Evolutionary conservation across 2,113 vertebrate genomes (phyloP).

Genomic region (Strix aluco): DNA sequence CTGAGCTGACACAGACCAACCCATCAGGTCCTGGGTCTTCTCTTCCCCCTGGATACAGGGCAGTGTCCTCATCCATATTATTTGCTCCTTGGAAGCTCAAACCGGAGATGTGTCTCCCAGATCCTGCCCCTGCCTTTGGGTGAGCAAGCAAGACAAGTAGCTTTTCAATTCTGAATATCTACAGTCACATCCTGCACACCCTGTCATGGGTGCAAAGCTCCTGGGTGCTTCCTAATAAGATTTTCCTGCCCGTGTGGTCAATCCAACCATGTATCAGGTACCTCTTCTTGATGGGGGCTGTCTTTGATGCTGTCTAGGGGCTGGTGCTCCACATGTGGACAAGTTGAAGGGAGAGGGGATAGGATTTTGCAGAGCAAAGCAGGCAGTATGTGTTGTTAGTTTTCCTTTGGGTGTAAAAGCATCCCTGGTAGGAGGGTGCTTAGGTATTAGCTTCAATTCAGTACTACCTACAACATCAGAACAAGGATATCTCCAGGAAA

Average conservation of each 20-base stretch:
- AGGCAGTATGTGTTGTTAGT: not conserved
- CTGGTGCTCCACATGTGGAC: not conserved
- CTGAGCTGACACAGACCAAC: not conserved
- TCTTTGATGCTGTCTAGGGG: not conserved
- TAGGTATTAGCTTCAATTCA: not conserved
- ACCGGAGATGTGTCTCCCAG: rapidly evolving
- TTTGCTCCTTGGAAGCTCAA: not conserved
- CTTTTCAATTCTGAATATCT: not conserved
- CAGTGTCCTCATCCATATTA: rapidly evolving
- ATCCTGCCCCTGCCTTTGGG: not conserved
- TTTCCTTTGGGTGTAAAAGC: not conserved
- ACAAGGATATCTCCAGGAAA: not conserved
- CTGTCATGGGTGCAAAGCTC: not conserved
- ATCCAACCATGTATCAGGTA: not conserved
- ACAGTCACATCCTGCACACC: not conserved
- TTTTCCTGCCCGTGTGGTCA: not conserved
- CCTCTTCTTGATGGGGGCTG: not conserved
- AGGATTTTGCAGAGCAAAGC: not conserved
- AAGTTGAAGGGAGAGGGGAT: not conserved
- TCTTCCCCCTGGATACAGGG: not conserved
- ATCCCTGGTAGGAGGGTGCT: not conserved
- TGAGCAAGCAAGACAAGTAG: not conserved
- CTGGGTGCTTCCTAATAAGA: not conserved
- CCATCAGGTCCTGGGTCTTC: not conserved
- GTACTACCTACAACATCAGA: not conserved